Evolutionary conservation across 2,888 invertebrate genomes (phyloP).

Genomic region (Tipula vernalis): DNA sequence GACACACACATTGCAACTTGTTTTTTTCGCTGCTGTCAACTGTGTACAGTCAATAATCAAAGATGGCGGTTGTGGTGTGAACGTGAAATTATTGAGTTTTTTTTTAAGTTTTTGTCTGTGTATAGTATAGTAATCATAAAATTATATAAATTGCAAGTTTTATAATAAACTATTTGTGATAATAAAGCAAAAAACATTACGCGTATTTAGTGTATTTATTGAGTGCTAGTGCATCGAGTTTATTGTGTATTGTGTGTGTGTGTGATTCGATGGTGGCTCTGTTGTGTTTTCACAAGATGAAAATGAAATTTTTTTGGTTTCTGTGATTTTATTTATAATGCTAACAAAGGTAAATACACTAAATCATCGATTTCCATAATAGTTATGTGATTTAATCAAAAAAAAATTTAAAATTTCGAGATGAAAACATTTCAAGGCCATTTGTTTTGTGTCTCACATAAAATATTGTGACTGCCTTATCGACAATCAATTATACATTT

Average conservation of each 20-base stretch:
- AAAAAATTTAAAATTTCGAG: neutral
- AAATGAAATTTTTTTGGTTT: neutral
- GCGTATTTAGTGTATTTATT: neutral
- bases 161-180: neutral
- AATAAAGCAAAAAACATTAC: neutral
- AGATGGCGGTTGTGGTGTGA: neutral
- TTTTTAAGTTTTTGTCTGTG: neutral
- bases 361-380: neutral
- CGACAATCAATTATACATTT: neutral
- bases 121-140: neutral
- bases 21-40: neutral
- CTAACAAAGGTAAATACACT: neutral
- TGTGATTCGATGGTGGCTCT: neutral
- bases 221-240: neutral
- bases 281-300: neutral
- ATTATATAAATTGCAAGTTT: neutral
- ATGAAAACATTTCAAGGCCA: neutral
- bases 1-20: neutral
- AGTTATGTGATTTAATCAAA: neutral
- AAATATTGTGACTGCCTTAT: neutral
- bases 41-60: conserved; percentile 6
- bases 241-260: neutral
- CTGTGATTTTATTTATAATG: neutral
- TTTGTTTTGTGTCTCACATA: neutral
- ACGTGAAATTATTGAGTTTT: neutral